phyloP scores from a whole-genome alignment of 92 coral and sea anemone species.

The Paramuricea clavata region DNA sequence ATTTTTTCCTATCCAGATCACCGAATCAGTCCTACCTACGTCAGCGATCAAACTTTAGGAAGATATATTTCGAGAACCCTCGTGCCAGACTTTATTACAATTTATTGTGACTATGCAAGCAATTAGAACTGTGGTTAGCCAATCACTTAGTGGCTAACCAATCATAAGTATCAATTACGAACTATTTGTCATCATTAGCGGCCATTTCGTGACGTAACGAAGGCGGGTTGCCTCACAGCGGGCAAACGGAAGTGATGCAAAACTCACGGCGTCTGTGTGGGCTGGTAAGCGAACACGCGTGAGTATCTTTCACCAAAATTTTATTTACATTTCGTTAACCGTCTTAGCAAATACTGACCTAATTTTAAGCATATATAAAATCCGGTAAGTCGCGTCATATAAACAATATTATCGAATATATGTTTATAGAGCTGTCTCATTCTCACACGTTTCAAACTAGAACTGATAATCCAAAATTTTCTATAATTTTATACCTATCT shows the following conservation, averaged over 20 bases:
- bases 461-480: too few species aligned
- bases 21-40: too few species aligned
- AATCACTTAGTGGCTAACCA: background rate
- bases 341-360: background rate
- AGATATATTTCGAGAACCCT: background rate
- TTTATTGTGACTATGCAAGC: background rate
- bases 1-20: too few species aligned
- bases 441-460: background rate
- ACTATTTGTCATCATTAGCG: constrained; percentile 9
- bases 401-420: background rate
- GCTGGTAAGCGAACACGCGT: background rate
- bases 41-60: too few species aligned
- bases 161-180: constrained; percentile 1
- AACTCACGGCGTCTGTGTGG: constrained; percentile 19
- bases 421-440: background rate
- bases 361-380: background rate
- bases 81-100: background rate
- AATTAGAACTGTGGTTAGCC: background rate
- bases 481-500: background rate
- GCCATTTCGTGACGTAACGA: background rate
- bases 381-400: constrained; percentile 19
- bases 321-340: constrained; percentile 14
- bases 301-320: background rate
- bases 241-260: constrained; percentile 10
- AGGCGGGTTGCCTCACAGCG: background rate